Conservation (phyloP, 2,113 vertebrate species). For the Antigone vipio region DNA sequence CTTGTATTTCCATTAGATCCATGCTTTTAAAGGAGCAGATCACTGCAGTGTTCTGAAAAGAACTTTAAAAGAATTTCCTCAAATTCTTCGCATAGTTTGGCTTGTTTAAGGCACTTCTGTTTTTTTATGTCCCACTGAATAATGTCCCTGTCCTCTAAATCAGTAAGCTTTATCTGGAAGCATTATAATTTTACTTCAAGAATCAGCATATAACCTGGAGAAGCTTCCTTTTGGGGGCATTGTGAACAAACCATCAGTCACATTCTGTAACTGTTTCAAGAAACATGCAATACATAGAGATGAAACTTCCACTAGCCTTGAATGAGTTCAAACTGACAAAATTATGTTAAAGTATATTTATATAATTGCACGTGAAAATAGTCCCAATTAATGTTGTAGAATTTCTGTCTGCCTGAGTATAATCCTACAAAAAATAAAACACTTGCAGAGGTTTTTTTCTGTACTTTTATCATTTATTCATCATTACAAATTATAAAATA, state of each 20-base stretch:
- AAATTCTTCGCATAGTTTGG: background rate
- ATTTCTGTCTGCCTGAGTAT: background rate
- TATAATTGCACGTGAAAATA: background rate
- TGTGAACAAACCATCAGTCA: background rate
- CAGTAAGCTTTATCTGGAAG: background rate
- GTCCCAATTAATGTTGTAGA: background rate
- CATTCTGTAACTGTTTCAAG: background rate
- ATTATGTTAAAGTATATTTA: background rate
- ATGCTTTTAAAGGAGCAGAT: background rate
- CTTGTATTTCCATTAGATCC: background rate
- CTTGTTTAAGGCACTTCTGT: background rate
- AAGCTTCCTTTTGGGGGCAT: background rate
- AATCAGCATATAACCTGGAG: background rate
- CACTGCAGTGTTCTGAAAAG: background rate
- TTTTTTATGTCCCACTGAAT: background rate
- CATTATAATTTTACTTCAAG: background rate
- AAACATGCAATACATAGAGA: background rate
- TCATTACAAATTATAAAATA: background rate
- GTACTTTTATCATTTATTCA: background rate
- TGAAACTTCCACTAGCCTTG: background rate
- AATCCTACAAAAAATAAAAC: background rate
- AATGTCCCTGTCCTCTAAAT: background rate
- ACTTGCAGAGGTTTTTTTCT: background rate
- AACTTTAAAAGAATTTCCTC: background rate
- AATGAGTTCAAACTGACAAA: background rate